Evolutionary conservation across 2,888 invertebrate genomes (phyloP), one percentile per base, ranked within the genome.

Genomic region (Drosophila multiciliata): DNA sequence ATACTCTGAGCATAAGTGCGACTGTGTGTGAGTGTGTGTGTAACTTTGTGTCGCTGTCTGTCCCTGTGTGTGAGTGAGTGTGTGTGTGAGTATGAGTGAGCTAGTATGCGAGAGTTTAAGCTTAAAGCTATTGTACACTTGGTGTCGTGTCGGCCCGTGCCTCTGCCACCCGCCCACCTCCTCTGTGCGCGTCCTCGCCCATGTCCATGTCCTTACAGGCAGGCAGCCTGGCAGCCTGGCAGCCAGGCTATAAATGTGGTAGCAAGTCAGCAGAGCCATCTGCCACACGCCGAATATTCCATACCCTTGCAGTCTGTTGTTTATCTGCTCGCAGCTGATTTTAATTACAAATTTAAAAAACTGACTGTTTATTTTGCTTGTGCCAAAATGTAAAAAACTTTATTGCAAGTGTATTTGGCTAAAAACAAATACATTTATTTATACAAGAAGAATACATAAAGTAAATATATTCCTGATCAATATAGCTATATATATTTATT

Each of bases 81-180:
- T 62, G 50, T 60, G 57, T 66, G 73, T 60, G 69, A 33, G 61
- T 64, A 65, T 78, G 75, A 73, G 75, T 65, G 72, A 67, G 85
- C 60, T 70, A 70, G 79, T 90, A 83, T 87, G 90, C 74, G 88
- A 90, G 88, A 90, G 90, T 90, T 90, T 90, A 87, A 90, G 87
- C 87, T 87, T 87, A 90, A 87, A 90, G 87, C 90, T 87, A 87
- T 87, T 90, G 87, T 87, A 87, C 82, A 90, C 82, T 90, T 89
- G 84, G 89, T 87, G 89, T 81, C 87, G 84, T 87, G 73, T 84
- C 88, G 84, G 87, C 85, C 60, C 62, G 70, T 61, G 55, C 52
- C 36, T 12, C 6, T 35, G 53, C 11, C 50, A 20, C 42, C 53
- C 68, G 60, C 66, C 62, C 71, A 66, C 59, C 65, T 59, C 64